Base-by-base conservation (phyloP, 2,888 invertebrate species). In the Steinernema hermaphroditum region DNA sequence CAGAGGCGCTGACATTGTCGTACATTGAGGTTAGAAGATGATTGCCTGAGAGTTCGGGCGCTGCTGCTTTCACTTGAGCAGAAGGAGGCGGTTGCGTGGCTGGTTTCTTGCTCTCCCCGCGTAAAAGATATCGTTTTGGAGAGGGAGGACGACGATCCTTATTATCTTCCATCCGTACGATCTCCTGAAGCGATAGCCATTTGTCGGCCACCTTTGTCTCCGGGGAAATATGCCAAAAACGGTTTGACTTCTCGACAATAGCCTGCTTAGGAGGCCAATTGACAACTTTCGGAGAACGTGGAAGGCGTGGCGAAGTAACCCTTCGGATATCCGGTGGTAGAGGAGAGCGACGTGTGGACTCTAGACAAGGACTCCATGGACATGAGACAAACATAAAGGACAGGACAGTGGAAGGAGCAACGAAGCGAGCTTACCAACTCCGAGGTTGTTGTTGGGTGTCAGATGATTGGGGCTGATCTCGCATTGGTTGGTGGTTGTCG, bases 141-240 rank as follows among this genome's bases (percentile, higher is more conserved):
- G 62, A 62, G 1, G 62, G 62, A 12, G 62, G 62, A 14, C 54
- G 24, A 6, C 62, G 29, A 62, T 29, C 32, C 2, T 27, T 22
- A 8, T 62, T n/a, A 32, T 62, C 62, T 34, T 62, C 62, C 32
- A 29, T 69, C 29, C 49, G 43, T 14, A 74, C 69, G 44, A 74
- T 69, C 46, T 74, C 74, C 46, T 74, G 72, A 0, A 74, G 62
- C 27, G 74, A 71, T 32, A 44, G 16, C 37, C 71, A 71, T 49
- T 72, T 46, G 22, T 73, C 69, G 27, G 69, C 72, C 49, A 34
- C 69, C 22, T 75, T 74, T 62, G 69, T 71, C 41, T 76, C 78
- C 29, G 78, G 76, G 70, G 79, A 77, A 22, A 79, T 79, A 34
- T 78, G 75, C 81, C 81, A 81, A 41, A 77, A 81, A 19, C 76